Percentiles rank a stretch among this genome's conserved stretches.
phyloP scores from a whole-genome alignment of 2,888 invertebrate species.

The Plebejus argus region DNA sequence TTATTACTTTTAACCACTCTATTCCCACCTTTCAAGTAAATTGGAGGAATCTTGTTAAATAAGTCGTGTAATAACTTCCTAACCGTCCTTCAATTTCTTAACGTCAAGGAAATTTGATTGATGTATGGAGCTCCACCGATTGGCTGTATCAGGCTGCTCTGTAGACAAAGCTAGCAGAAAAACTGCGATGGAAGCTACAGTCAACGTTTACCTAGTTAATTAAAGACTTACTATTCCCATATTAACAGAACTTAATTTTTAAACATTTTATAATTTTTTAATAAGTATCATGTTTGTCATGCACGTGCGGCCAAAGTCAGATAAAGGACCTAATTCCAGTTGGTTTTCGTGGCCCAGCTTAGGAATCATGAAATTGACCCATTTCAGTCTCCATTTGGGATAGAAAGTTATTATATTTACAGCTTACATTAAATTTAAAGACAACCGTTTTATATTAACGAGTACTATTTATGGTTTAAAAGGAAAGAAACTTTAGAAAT shows the following conservation, averaged over 20 bases:
- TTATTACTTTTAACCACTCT: too few relatives aligned
- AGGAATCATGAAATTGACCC: too few relatives aligned
- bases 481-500: neutral
- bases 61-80: slow-evolving; percentile 6
- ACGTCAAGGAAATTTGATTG: slow-evolving; percentile 39
- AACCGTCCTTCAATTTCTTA: slow-evolving; percentile 38
- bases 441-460: neutral
- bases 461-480: neutral
- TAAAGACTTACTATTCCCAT: too few relatives aligned
- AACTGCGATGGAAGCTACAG: too few relatives aligned
- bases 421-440: neutral
- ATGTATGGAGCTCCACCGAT: slow-evolving; percentile 26
- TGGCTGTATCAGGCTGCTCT: neutral
- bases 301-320: too few relatives aligned
- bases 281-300: too few relatives aligned
- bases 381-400: too few relatives aligned
- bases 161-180: slow-evolving; percentile 29
- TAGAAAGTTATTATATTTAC: neutral
- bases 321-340: too few relatives aligned
- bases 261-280: too few relatives aligned
- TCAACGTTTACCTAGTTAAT: too few relatives aligned
- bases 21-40: neutral
- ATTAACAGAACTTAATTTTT: too few relatives aligned
- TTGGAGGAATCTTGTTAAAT: slow-evolving; percentile 35
- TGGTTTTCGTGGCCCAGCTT: too few relatives aligned